Conservation (phyloP, 2,888 invertebrate species). For the Ochropleura plecta region DNA sequence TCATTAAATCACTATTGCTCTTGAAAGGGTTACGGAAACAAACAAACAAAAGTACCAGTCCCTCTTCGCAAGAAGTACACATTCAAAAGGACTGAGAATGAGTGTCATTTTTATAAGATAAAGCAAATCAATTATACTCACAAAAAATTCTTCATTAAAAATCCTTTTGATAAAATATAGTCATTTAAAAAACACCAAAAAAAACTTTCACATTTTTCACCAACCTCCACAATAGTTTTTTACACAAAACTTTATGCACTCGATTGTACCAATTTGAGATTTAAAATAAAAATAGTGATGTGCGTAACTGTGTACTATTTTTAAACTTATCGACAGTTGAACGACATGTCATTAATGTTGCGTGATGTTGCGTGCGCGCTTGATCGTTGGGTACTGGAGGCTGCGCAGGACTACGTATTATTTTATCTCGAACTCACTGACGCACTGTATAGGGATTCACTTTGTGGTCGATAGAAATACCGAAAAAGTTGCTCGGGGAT, state of each 20-base stretch:
- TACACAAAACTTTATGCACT: constrained; percentile 20
- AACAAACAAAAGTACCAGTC: background rate
- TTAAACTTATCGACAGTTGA: constrained; percentile 69
- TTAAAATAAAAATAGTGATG: constrained; percentile 69
- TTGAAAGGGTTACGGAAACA: background rate
- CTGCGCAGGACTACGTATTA: constrained; percentile 74
- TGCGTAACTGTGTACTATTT: constrained; percentile 55
- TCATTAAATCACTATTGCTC: background rate
- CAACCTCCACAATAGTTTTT: constrained; percentile 16
- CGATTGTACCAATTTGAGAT: constrained; percentile 19
- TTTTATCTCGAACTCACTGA: constrained; percentile 73
- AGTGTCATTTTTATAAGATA: background rate
- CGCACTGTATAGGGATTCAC: constrained; percentile 65
- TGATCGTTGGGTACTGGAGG: constrained; percentile 72
- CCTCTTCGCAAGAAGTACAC: background rate
- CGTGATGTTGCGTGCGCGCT: constrained; percentile 74
- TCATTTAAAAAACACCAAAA: constrained; percentile 34
- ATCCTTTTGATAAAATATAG: constrained; percentile 54
- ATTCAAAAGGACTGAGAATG: too few relatives aligned
- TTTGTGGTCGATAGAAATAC: constrained; percentile 63
- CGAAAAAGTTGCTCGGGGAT: constrained; percentile 30
- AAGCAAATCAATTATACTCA: constrained; percentile 48
- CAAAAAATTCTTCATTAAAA: constrained; percentile 64
- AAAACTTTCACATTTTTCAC: constrained; percentile 59
- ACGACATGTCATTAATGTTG: constrained; percentile 66